Evolutionary conservation across 2,113 vertebrate species (phyloP), one percentile per base, ranked within the genome.

Genomic region (Heterocephalus glaber): DNA sequence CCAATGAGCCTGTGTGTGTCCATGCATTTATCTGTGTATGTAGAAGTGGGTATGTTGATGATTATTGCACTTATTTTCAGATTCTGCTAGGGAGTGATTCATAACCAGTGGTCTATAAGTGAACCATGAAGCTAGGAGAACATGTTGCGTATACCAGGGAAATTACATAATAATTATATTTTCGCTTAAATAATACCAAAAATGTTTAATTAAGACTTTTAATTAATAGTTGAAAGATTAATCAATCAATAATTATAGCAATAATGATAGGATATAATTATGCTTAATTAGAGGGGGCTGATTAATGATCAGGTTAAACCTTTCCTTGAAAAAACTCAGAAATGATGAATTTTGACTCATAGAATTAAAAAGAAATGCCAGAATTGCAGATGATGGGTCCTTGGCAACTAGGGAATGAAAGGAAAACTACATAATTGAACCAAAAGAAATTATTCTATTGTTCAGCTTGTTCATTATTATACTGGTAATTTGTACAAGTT

Each of bases 241-340:
- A 99, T 99, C 98, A 98, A 98, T 98, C 98, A 98, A 98, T 98
- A 98, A 98, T 98, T 98, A 98, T 97, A 98, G 97, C 95, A 98
- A 98, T 98, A 98, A 98, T 98, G 98, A 98, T 98, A 96, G 97
- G 90, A 52, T 98, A 97, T 98, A 98, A 98, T 98, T 98, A 98
- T 97, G 97, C 97, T 98, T 98, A 98, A 98, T 98, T 98, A 97
- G 96, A 98, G 97, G 98, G 86, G 97, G 90, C 97, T 98, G 98
- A 98, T 98, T 98, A 98, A 99, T 98, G 97, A 98, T 98, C 96
- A 98, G 97, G 97, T 98, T 98, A 98, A 98, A 98, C 70, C 92
- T 98, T 98, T 98, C 91, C 95, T 98, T 98, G 87, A 96, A 98
- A 98, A 98, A 98, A 92, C 95, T 98, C 88, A 93, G 47, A 98